Evolutionary conservation across 53 echinoderm and acorn worm genomes (phyloP), one percentile per base, ranked within the genome.

Genomic region (Echinometra lucunter): DNA sequence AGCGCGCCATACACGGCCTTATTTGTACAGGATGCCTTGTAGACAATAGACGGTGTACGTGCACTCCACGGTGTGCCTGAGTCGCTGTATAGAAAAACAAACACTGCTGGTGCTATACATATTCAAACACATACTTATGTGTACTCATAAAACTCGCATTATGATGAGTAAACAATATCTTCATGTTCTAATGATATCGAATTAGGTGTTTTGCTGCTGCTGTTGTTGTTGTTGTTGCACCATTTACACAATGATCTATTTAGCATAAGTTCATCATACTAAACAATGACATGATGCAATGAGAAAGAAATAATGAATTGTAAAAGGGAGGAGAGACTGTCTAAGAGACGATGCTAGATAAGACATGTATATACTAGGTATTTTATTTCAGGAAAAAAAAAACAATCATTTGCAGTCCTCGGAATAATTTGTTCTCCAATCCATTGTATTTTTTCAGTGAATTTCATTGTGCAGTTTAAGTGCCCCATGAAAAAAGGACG

Each of bases 1-100:
- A 42, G 78, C 78, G 78, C 78, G 78, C 78, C 78, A 38, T 78
- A 42, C 42, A 78, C 78, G 78, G 78, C 78, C 0, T 42, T 78
- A 78, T 78, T 78, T 78, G 42, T 40, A 78, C 21, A 78, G 78
- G 78, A 78, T 78, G 1, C 78, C 17, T 72, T 9, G 32, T 28
- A 34, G 25, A 69, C 69, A 69, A 67, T 67, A 2, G 67, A 67
- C 32, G 8, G 21, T n/a, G n/a, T n/a, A n/a, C n/a, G n/a, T n/a
- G n/a, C n/a, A n/a, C n/a, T n/a, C n/a, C n/a, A n/a, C n/a, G n/a
- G n/a, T n/a, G n/a, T n/a, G n/a, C n/a, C n/a, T n/a, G n/a, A n/a
- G n/a, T n/a, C n/a, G n/a, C n/a, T n/a, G n/a, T n/a, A n/a, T n/a
- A n/a, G n/a, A n/a, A n/a, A n/a, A n/a, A n/a, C n/a, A n/a, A n/a